Conservation (phyloP, 92 coral and sea anemone species). For the Bergia puertoricense region DNA sequence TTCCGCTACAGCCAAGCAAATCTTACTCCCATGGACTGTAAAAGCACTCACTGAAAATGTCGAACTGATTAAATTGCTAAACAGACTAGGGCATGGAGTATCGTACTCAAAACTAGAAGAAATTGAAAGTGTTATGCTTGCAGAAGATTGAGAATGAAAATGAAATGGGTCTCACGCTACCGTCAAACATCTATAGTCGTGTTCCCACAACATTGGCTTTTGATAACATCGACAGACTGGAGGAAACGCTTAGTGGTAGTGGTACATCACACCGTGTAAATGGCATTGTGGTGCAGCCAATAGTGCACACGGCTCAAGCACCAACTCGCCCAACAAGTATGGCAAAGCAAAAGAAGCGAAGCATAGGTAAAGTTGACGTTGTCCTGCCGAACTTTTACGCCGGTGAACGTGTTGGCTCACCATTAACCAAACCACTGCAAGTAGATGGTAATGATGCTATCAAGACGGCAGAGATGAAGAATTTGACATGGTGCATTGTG, state of each 20-base stretch:
- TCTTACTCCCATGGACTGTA: conserved; percentile 54
- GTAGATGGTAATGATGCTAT: conserved; percentile 17
- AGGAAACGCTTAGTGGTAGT: conserved; percentile 59
- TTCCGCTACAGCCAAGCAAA: conserved; percentile 50
- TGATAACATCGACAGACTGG: conserved; percentile 65
- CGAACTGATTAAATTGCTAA: conserved; percentile 52
- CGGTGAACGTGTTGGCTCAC: conserved; percentile 56
- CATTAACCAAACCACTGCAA: conserved; percentile 12
- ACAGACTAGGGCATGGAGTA: conserved; percentile 60
- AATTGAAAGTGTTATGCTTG: conserved; percentile 63
- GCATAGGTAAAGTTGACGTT: conserved; percentile 8
- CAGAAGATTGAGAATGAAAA: conserved; percentile 53
- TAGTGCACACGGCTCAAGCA: conserved; percentile 42
- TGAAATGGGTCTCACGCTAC: conserved; percentile 31
- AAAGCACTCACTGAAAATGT: conserved; percentile 49
- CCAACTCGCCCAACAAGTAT: conserved; percentile 39
- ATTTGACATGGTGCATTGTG: conserved; percentile 46
- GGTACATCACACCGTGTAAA: conserved; percentile 58
- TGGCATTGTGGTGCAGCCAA: conserved; percentile 42
- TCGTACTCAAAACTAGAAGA: conserved; percentile 65
- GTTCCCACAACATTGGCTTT: conserved; percentile 57
- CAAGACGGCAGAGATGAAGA: conserved; percentile 50
- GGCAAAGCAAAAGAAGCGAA: conserved; percentile 50
- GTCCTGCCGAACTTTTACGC: conserved; percentile 32
- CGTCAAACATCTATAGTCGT: conserved; percentile 49